Conservation (phyloP, 2,888 invertebrate species). For the Leistus spinibarbis region DNA sequence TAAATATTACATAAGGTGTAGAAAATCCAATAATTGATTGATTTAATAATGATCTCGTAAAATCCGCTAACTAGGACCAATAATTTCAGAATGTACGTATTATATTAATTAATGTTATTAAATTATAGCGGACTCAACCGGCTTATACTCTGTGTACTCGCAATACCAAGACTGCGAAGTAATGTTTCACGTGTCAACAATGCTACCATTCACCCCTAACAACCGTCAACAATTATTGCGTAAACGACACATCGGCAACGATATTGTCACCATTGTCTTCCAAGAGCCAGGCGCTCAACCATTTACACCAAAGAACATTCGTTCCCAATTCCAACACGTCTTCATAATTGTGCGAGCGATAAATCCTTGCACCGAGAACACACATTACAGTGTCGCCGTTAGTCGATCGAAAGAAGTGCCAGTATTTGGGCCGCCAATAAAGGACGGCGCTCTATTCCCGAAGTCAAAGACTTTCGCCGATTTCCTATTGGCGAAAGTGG, state of each 20-base stretch:
- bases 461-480: slow-evolving; percentile 95
- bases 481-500: slow-evolving; percentile 91
- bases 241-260: slow-evolving; percentile 96
- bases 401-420: slow-evolving; percentile 92
- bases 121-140: slow-evolving; percentile 83
- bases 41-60: too few relatives aligned
- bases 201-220: slow-evolving; percentile 94
- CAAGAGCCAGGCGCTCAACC: slow-evolving; percentile 89
- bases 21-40: too few relatives aligned
- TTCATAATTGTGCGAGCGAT: slow-evolving; percentile 90
- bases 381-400: slow-evolving; percentile 81
- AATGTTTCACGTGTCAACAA: slow-evolving; percentile 97
- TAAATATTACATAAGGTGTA: too few relatives aligned
- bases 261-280: slow-evolving; percentile 97
- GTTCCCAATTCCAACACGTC: slow-evolving; percentile 97
- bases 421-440: slow-evolving; percentile 94
- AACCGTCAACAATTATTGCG: slow-evolving; percentile 93
- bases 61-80: too few relatives aligned
- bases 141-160: slow-evolving; percentile 90
- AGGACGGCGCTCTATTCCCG: slow-evolving; percentile 82
- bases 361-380: slow-evolving; percentile 90
- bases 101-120: slow-evolving; percentile 28
- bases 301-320: slow-evolving; percentile 91
- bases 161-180: slow-evolving; percentile 91
- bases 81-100: background rate